Evolutionary conservation across 2,888 invertebrate species (phyloP), one percentile per base, ranked within the genome.

Genomic region (Dasysyrphus albostriatus): DNA sequence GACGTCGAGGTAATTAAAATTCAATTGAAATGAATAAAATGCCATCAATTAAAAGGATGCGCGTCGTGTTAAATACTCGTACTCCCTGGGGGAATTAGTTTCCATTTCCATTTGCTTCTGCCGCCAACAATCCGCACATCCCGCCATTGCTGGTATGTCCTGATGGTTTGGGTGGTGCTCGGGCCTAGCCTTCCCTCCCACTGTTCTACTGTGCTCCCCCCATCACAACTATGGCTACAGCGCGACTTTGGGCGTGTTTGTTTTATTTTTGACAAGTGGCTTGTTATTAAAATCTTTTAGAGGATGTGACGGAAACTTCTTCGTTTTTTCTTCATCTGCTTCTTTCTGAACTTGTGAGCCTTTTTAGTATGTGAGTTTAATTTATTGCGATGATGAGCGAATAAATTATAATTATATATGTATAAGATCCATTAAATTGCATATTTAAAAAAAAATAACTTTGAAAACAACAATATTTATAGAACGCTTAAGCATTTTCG

Each of bases 1-100:
- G 91, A 92, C 91, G 92, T 90, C 91, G 91, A 89, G 89, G 91
- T 91, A 92, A 91, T 92, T 91, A 92, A 91, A 91, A 91, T 92
- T 91, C 91, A 91, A 91, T 92, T 91, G 91, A 81, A 89, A 88
- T 87, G 80, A 88, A 76, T 88, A 84, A 85, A 88, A 88, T 84
- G 81, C 84, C 85, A 88, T 83, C 82, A 88, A 88, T 88, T 88
- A 88, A 88, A 88, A 73, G 83, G 87, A 87, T 87, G 59, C 72
- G 65, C 83, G 78, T 78, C 87, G 87, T 83, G 87, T 87, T 87
- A 87, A 83, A 83, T 87, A 67, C 87, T 59, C 69, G 51, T 79
- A 65, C 87, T 83, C 87, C 83, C 83, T 75, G 75, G 83, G 85
- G 87, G 78, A 78, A 83, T 78, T 32, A 51, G 56, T 74, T 74